phyloP scores from a whole-genome alignment of 2,113 vertebrate genomes.

The Myotis lucifugus region DNA sequence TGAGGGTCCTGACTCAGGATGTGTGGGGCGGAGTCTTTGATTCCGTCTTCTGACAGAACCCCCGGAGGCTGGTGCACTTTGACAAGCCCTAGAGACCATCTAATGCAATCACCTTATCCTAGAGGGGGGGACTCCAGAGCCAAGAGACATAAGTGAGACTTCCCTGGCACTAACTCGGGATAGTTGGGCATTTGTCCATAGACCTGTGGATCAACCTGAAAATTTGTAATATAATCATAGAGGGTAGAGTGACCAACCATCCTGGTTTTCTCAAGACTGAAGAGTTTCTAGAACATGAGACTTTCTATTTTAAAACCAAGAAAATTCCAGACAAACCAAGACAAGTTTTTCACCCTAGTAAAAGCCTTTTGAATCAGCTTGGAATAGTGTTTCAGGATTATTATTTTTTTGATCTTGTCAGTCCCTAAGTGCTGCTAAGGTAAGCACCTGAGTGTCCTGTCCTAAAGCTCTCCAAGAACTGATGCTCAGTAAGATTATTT shows the following conservation, averaged over 20 bases:
- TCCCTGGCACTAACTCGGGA: not conserved
- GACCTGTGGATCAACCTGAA: not conserved
- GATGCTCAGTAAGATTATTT: not conserved
- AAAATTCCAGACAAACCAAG: not conserved
- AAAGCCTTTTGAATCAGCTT: not conserved
- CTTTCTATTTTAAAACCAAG: constrained; percentile 15
- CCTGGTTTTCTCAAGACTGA: not conserved
- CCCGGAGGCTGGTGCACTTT: not conserved
- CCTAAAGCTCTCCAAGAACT: not conserved
- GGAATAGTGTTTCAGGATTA: not conserved
- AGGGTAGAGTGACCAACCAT: not conserved
- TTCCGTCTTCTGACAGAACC: not conserved
- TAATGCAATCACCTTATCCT: not conserved
- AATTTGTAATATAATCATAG: not conserved
- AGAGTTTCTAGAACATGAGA: not conserved
- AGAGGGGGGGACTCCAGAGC: not conserved
- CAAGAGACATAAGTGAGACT: not conserved
- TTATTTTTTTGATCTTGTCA: not conserved
- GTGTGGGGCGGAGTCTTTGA: not conserved
- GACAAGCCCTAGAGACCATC: not conserved
- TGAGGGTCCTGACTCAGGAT: not conserved
- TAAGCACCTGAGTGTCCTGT: not conserved
- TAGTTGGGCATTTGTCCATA: not conserved
- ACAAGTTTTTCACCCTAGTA: not conserved
- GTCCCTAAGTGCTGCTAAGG: not conserved